These are phyloP conservation scores for Thymelicus acteon DNA, from an alignment of 2,888 invertebrate genomes.

Conservation along the genomic window DNA sequence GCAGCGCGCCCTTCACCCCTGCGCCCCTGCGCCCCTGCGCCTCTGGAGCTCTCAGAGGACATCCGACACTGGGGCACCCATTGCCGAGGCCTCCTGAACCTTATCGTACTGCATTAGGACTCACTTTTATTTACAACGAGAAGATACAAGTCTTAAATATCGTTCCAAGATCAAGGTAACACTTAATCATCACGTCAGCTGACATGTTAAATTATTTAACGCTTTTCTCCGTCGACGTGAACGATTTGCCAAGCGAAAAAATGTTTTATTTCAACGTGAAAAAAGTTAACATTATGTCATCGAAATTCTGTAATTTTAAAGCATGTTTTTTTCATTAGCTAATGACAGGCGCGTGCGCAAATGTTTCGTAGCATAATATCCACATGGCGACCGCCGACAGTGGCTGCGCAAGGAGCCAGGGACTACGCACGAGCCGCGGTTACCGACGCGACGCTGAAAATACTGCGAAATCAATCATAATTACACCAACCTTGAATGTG, in stretches of 20 bases:
- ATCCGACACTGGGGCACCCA: neutral
- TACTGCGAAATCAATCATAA: no score
- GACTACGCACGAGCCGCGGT: neutral
- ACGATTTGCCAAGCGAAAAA: slow-evolving; percentile 3
- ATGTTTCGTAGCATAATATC: slow-evolving; percentile 11
- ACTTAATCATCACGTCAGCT: slow-evolving; percentile 30
- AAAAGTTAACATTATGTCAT: neutral
- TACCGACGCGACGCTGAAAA: no score
- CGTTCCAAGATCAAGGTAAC: slow-evolving; percentile 31
- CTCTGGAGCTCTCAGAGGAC: neutral
- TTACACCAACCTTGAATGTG: no score
- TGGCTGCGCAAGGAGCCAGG: neutral
- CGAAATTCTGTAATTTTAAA: neutral
- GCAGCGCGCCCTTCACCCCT: neutral
- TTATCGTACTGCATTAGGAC: neutral
- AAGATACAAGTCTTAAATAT: slow-evolving; percentile 16
- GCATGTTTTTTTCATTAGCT: slow-evolving; percentile 18
- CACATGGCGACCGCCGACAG: neutral
- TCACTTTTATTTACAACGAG: slow-evolving; percentile 5
- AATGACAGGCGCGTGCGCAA: slow-evolving; percentile 20
- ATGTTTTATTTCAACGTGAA: neutral
- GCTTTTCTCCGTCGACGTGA: neutral
- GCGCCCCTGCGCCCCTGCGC: neutral
- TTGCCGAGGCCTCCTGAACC: neutral
- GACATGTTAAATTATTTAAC: slow-evolving; percentile 22